These are phyloP conservation scores for Apis laboriosa DNA, from an alignment of 1,140 invertebrate genomes.

Conservation along the genomic window DNA sequence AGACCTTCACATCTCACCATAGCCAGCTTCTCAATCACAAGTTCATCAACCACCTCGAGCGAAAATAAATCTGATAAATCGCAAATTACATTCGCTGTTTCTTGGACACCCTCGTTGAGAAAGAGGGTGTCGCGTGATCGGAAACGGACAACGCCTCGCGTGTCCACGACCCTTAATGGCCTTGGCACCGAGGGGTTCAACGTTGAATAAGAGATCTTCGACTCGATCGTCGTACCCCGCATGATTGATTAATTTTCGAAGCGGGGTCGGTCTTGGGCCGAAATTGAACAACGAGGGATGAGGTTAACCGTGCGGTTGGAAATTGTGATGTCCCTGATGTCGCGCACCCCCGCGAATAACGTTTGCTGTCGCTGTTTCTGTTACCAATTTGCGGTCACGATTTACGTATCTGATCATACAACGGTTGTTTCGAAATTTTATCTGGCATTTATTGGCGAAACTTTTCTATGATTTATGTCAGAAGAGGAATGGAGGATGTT, in stretches of 20 bases:
- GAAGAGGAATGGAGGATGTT: no score
- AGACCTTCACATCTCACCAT: no score
- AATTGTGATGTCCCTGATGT: conserved; percentile 8
- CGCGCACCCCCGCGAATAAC: background rate
- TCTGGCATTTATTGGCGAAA: background rate
- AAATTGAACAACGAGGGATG: conserved; percentile 5
- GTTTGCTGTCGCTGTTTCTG: background rate
- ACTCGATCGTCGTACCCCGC: background rate
- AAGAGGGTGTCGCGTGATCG: background rate
- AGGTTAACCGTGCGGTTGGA: conserved; percentile 22
- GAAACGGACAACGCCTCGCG: conserved; percentile 1
- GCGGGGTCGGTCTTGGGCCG: background rate
- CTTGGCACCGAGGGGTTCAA: no score
- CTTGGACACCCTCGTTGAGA: no score
- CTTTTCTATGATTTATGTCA: background rate
- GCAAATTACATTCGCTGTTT: background rate
- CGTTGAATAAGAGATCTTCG: background rate
- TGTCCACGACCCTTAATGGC: background rate
- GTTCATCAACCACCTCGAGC: no score
- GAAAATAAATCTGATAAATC: background rate
- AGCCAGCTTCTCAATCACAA: background rate
- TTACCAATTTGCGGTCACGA: conserved; percentile 1
- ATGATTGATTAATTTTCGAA: conserved; percentile 21
- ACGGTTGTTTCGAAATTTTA: background rate
- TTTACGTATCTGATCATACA: background rate